Evolutionary conservation across 2,113 vertebrate species (phyloP).

Genomic region (Morphnarchus princeps): DNA sequence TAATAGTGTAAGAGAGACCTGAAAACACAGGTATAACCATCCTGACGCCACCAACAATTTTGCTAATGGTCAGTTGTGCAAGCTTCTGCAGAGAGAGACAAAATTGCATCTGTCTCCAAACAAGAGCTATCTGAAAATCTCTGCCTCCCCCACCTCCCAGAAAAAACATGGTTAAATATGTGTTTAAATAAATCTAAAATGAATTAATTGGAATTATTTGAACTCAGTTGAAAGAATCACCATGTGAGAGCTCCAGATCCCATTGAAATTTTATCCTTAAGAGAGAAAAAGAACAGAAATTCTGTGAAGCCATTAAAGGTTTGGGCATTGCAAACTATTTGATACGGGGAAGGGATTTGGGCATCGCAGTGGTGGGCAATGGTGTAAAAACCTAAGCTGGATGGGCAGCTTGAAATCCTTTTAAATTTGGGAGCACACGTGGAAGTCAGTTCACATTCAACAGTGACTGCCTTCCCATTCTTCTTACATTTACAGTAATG

Average conservation of each 20-base stretch:
- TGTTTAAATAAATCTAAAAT: background rate
- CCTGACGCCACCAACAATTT: conserved; percentile 11
- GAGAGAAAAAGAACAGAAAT: background rate
- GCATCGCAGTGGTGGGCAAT: background rate
- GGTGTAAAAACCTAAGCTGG: background rate
- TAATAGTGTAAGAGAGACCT: background rate
- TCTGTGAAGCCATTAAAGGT: background rate
- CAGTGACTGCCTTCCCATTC: background rate
- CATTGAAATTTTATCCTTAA: background rate
- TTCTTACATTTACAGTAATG: background rate
- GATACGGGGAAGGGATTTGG: background rate
- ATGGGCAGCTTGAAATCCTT: background rate
- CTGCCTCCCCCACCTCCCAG: background rate
- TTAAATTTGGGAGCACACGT: background rate
- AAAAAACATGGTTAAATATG: background rate
- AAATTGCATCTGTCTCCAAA: background rate
- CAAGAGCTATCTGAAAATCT: background rate
- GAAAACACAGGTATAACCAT: background rate
- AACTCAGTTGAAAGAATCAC: background rate
- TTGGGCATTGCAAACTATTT: background rate
- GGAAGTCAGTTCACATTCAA: background rate
- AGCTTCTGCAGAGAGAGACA: background rate
- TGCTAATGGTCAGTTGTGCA: conserved; percentile 45
- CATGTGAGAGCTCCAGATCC: background rate
- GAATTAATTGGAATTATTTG: background rate